A percentile compares a stretch with the other conserved stretches of the same genome.
These are phyloP conservation scores for Listrodromus nycthemerus DNA, from an alignment of 2,888 invertebrate species.

Conservation along the genomic window DNA sequence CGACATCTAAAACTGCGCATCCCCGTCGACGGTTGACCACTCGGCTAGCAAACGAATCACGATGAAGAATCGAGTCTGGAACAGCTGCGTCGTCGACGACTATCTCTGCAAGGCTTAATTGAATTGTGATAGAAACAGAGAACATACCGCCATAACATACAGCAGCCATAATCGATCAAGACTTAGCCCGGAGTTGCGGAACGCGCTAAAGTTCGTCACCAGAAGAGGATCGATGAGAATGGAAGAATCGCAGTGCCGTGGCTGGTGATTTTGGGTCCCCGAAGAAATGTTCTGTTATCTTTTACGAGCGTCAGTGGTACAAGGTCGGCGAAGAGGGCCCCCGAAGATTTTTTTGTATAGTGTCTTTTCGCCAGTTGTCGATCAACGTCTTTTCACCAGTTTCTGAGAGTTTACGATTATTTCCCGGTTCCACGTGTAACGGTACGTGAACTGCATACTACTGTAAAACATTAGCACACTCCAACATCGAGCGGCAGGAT, in stretches of 20 bases:
- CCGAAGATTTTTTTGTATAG: conserved; percentile 54
- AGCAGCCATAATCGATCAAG: conserved; percentile 78
- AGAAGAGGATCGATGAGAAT: conserved; percentile 34
- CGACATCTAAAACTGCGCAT: conserved; percentile 19
- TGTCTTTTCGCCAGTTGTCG: conserved; percentile 62
- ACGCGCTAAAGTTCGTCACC: conserved; percentile 31
- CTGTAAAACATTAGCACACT: conserved; percentile 84
- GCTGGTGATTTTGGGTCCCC: conserved; percentile 2
- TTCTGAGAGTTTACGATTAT: conserved; percentile 97
- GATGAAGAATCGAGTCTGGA: not conserved
- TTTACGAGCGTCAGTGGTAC: conserved; percentile 64
- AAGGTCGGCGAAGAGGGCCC: conserved; percentile 64
- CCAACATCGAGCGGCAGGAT: conserved; percentile 82
- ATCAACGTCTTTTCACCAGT: conserved; percentile 96
- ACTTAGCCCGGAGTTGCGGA: conserved; percentile 36
- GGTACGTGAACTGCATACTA: conserved; percentile 92
- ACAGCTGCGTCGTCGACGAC: conserved; percentile 46
- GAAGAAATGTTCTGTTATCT: conserved; percentile 47
- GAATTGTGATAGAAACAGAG: conserved; percentile 52
- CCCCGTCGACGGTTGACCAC: not conserved
- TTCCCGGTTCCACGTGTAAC: conserved; percentile 96
- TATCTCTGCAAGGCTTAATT: conserved; percentile 18
- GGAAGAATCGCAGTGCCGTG: conserved; percentile 38
- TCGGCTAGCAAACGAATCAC: not conserved
- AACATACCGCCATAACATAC: conserved; percentile 82